phyloP scores from a whole-genome alignment of 2,113 vertebrate genomes.

The Plectropomus leopardus region DNA sequence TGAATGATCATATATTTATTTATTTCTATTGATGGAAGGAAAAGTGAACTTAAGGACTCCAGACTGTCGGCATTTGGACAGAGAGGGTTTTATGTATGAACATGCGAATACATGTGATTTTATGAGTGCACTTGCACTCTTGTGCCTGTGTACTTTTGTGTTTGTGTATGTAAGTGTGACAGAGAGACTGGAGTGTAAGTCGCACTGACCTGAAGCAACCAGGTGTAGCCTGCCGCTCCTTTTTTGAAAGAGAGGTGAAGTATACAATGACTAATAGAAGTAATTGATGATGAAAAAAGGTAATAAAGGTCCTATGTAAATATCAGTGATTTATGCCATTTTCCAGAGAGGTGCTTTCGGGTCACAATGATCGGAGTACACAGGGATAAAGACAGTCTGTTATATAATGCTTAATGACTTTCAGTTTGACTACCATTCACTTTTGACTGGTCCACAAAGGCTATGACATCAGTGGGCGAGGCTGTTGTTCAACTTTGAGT shows the following conservation, averaged over 20 bases:
- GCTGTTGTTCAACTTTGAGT: neutral
- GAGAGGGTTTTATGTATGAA: neutral
- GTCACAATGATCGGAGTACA: neutral
- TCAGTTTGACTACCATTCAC: neutral
- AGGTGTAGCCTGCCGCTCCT: neutral
- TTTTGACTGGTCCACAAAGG: constrained; percentile 2
- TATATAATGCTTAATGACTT: neutral
- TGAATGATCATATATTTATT: too few relatives aligned
- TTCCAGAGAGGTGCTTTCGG: neutral
- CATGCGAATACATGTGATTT: neutral
- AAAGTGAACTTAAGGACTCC: neutral
- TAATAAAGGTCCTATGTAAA: neutral
- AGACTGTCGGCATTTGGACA: neutral
- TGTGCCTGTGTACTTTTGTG: neutral
- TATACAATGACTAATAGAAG: neutral
- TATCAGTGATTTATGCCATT: neutral
- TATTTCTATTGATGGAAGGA: too few relatives aligned
- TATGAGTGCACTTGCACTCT: too few relatives aligned
- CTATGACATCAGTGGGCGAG: constrained; percentile 9
- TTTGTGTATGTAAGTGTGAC: neutral
- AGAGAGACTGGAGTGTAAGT: neutral
- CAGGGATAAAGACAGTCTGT: neutral
- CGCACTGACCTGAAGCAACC: neutral
- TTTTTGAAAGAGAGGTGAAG: neutral
- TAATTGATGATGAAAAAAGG: too few relatives aligned